Percentiles rank a stretch among this genome's conserved stretches.
Evolutionary conservation across 2,797 vertebrate genomes (phyloP).

Genomic region (Myioborus melanocephalus): DNA sequence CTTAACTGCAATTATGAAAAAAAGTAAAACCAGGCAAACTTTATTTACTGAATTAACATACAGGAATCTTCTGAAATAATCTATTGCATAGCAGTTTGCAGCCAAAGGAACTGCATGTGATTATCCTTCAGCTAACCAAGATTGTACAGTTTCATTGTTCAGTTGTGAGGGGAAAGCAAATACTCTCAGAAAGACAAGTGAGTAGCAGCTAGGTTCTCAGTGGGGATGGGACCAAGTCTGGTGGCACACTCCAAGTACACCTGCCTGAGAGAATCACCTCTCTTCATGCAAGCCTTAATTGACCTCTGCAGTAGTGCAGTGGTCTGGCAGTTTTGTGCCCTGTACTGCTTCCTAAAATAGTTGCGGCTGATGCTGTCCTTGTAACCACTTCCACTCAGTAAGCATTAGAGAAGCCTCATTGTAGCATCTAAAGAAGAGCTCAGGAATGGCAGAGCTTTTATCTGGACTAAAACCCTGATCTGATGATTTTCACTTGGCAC

Average conservation of each 20-base stretch:
- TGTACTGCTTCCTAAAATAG: not conserved
- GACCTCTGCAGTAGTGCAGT: not conserved
- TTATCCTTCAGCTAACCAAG: not conserved
- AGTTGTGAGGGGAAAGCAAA: not conserved
- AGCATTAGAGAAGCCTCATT: not conserved
- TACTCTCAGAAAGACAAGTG: not conserved
- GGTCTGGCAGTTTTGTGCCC: not conserved
- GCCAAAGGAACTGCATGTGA: not conserved
- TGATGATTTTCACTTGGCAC: not conserved
- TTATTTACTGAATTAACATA: not conserved
- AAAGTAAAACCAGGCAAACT: not conserved
- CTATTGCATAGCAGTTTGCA: not conserved
- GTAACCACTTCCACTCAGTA: not conserved
- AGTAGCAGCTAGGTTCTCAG: not conserved
- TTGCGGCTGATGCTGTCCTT: not conserved
- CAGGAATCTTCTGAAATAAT: not conserved
- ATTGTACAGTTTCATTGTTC: not conserved
- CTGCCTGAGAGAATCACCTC: not conserved
- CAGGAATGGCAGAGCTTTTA: not conserved
- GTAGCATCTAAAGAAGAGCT: not conserved
- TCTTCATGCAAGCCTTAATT: not conserved
- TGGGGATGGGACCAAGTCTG: not conserved
- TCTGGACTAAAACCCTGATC: not conserved
- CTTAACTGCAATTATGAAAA: not conserved
- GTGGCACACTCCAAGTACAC: not conserved